A percentile compares a stretch with the other conserved stretches of the same genome.
Conservation (phyloP, 2,888 invertebrate species). For the Glaucopsyche alexis region DNA sequence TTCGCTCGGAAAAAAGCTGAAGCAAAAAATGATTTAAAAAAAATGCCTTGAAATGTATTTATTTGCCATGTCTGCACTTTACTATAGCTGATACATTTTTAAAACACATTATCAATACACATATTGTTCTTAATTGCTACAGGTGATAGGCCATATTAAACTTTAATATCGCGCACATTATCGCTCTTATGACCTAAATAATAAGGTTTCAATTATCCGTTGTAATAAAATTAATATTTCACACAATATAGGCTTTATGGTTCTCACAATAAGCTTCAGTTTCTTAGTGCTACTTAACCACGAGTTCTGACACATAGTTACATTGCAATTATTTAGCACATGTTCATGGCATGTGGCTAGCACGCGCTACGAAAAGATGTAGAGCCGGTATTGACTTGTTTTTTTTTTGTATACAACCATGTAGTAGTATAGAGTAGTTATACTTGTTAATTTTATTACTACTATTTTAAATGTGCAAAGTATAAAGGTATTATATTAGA, state of each 20-base stretch:
- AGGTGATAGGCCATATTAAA: constrained; percentile 44
- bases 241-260: neutral
- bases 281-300: neutral
- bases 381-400: constrained; percentile 30
- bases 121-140: constrained; percentile 54
- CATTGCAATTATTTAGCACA: constrained; percentile 46
- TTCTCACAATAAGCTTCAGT: constrained; percentile 26
- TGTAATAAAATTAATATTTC: neutral
- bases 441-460: neutral
- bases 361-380: constrained; percentile 50
- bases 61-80: neutral
- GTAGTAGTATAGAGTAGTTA: neutral
- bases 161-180: neutral
- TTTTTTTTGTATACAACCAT: neutral
- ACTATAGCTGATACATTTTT: constrained; percentile 30
- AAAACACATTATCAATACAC: constrained; percentile 46
- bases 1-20: too few relatives aligned
- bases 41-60: neutral
- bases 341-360: constrained; percentile 52
- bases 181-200: constrained; percentile 23
- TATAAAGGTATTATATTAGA: too few relatives aligned
- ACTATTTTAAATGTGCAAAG: neutral
- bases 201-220: neutral
- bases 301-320: constrained; percentile 24
- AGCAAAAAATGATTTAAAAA: too few relatives aligned